Percentiles rank a stretch among this genome's conserved stretches.
Conservation (phyloP, 2,888 invertebrate genomes). For the Trileptium ribeirensis region DNA sequence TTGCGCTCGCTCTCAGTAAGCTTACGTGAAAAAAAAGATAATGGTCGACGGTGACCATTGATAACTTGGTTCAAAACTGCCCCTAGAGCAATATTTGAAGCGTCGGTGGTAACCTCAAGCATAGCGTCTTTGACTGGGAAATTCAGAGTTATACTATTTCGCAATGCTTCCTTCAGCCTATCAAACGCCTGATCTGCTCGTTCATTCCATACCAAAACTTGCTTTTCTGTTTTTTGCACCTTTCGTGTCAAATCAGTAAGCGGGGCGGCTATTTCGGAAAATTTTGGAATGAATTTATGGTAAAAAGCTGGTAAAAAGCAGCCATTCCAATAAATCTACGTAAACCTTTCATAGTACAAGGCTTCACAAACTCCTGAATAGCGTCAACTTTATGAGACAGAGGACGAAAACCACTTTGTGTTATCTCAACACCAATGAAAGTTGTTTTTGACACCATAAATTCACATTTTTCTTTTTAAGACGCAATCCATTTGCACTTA, state of each 20-base stretch:
- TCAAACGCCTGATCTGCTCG: neutral
- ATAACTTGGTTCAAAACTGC: too few species aligned
- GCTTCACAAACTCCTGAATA: neutral
- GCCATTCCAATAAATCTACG: neutral
- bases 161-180: neutral
- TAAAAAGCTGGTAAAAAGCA: too few species aligned
- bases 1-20: too few species aligned
- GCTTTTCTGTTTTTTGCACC: neutral
- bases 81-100: neutral
- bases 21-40: too few species aligned
- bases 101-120: neutral
- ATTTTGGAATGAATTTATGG: constrained; percentile 5
- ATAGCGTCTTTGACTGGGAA: neutral
- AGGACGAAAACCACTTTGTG: neutral
- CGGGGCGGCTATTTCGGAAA: constrained; percentile 1
- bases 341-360: neutral
- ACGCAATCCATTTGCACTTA: neutral
- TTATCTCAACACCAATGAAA: neutral
- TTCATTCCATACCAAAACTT: neutral
- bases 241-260: constrained; percentile 1
- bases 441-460: neutral
- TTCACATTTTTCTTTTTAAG: constrained; percentile 1
- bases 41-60: too few species aligned
- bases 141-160: neutral
- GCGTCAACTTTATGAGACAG: neutral